phyloP scores from a whole-genome alignment of 1,140 invertebrate genomes.

The Trichonephila inaurata region DNA sequence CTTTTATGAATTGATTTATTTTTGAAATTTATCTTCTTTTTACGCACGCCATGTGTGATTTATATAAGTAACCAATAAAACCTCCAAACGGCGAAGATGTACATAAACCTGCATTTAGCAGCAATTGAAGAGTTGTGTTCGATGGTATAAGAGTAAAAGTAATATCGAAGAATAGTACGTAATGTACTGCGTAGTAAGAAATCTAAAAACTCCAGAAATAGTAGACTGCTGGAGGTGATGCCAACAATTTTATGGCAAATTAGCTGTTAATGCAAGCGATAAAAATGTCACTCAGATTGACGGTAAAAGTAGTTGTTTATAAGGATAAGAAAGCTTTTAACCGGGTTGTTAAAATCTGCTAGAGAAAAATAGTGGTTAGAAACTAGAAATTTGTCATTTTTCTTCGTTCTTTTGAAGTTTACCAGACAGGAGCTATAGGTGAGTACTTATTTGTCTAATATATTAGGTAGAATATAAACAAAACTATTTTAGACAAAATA shows the following conservation, averaged over 20 bases:
- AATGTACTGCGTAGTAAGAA: background rate
- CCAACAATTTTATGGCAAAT: background rate
- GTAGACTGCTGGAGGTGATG: background rate
- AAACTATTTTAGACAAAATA: too few species aligned
- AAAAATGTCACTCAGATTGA: slow-evolving; percentile 27
- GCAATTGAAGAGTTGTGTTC: background rate
- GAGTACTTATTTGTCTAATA: too few species aligned
- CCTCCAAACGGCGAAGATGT: background rate
- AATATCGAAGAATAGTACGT: background rate
- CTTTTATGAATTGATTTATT: too few species aligned
- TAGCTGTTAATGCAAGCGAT: slow-evolving; percentile 12
- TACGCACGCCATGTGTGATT: background rate
- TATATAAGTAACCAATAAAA: background rate
- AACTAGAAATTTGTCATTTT: background rate
- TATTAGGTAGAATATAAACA: too few species aligned
- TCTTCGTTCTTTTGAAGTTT: background rate
- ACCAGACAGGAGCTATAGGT: too few species aligned
- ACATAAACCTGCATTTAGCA: background rate
- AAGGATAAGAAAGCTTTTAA: background rate
- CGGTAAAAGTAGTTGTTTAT: background rate
- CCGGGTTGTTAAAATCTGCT: background rate
- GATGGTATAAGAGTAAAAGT: background rate
- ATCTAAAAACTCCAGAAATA: background rate
- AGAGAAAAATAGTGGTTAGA: background rate
- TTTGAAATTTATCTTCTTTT: too few species aligned